These are phyloP conservation scores for Philereme transversata DNA, from an alignment of 2,888 invertebrate species.

Conservation along the genomic window DNA sequence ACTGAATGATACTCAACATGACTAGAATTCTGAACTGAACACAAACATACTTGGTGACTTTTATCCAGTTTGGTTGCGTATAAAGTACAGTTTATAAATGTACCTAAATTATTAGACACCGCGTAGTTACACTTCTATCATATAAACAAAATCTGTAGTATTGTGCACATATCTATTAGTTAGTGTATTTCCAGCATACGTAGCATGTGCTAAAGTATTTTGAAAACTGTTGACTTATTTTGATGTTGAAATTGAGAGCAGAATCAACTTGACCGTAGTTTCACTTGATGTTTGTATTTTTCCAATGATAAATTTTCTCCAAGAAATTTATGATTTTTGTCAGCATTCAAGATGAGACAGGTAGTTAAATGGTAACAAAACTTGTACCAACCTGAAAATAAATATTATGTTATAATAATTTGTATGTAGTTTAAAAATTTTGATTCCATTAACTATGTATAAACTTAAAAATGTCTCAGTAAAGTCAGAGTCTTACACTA, in stretches of 20 bases:
- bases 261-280: slow-evolving; percentile 14
- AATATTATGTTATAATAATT: slow-evolving; percentile 4
- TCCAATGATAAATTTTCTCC: slow-evolving; percentile 38
- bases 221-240: slow-evolving; percentile 18
- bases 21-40: slow-evolving; percentile 8
- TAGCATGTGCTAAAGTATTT: slow-evolving; percentile 31
- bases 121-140: slow-evolving; percentile 47
- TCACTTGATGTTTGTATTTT: slow-evolving; percentile 17
- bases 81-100: slow-evolving; percentile 47
- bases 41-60: slow-evolving; percentile 6
- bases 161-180: slow-evolving; percentile 45
- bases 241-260: slow-evolving; percentile 17
- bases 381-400: not conserved
- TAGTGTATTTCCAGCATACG: slow-evolving; percentile 34
- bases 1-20: slow-evolving; percentile 17
- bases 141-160: slow-evolving; percentile 38
- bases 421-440: not conserved
- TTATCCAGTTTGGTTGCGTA: slow-evolving; percentile 37
- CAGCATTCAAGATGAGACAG: slow-evolving; percentile 61
- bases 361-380: slow-evolving; percentile 35
- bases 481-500: slow-evolving; percentile 22
- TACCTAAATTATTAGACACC: slow-evolving; percentile 56
- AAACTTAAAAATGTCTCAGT: slow-evolving; percentile 6
- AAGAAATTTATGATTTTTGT: slow-evolving; percentile 37
- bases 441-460: slow-evolving; percentile 12